phyloP scores from a whole-genome alignment of 2,888 invertebrate species.

The Patella pellucida region DNA sequence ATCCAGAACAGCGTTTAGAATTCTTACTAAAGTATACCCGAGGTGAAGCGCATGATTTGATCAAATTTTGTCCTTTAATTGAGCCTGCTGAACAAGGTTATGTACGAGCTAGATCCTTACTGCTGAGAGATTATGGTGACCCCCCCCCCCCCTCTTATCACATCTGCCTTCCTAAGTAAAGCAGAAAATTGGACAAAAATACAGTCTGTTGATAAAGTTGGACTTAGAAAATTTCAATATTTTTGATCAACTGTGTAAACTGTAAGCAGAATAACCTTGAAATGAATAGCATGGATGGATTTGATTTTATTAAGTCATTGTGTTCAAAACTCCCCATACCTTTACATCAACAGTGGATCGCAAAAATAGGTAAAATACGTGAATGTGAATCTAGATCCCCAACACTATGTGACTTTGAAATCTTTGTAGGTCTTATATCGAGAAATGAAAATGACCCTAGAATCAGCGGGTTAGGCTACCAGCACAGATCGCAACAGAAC shows the following conservation, averaged over 20 bases:
- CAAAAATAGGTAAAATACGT: background rate
- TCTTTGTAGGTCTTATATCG: background rate
- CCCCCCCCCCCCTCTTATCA: background rate
- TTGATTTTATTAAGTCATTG: background rate
- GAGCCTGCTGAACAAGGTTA: too few species aligned
- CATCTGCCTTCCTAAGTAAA: background rate
- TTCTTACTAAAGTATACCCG: too few species aligned
- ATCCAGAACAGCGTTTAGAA: background rate
- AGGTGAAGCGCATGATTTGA: too few species aligned
- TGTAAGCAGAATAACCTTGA: background rate
- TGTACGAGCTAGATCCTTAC: too few species aligned
- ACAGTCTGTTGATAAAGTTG: background rate
- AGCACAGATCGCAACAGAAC: too few species aligned
- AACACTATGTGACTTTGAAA: background rate
- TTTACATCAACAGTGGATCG: background rate
- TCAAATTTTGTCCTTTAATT: too few species aligned
- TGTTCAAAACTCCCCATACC: background rate
- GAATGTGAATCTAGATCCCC: background rate
- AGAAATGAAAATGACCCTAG: too few species aligned
- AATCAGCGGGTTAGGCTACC: too few species aligned
- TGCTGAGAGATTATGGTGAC: too few species aligned
- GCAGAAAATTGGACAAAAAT: background rate
- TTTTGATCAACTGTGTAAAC: too few species aligned
- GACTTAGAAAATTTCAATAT: background rate
- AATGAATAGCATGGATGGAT: conserved; percentile 2